Conservation (phyloP, 2,113 vertebrate species). For the Cephalophus harveyi region DNA sequence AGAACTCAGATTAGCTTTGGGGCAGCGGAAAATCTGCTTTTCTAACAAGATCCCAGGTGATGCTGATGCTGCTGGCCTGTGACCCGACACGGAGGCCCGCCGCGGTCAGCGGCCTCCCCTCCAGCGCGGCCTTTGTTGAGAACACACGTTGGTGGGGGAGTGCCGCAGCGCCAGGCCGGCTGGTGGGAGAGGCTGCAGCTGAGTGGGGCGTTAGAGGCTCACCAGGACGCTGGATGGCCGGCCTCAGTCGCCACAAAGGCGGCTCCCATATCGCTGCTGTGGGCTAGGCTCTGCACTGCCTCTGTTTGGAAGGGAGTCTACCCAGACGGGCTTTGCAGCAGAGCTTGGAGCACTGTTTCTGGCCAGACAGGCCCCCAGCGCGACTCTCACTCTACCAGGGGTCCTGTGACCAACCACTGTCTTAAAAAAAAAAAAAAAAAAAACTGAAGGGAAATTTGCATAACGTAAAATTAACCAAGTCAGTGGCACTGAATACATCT, state of each 20-base stretch:
- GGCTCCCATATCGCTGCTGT: fast-evolving
- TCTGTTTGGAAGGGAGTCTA: fast-evolving
- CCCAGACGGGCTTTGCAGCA: background rate
- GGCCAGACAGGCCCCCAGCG: background rate
- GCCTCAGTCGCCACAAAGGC: background rate
- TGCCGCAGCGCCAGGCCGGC: fast-evolving
- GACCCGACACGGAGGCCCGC: fast-evolving
- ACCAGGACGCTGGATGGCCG: background rate
- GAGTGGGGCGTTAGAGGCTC: background rate
- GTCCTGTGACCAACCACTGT: background rate
- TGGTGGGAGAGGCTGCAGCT: background rate
- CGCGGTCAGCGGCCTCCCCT: fast-evolving
- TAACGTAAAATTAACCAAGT: background rate
- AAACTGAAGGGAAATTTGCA: background rate
- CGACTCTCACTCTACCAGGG: background rate
- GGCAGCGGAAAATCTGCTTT: background rate
- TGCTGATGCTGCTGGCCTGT: fast-evolving
- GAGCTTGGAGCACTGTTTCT: background rate
- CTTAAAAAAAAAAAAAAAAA: background rate
- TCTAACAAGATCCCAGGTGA: background rate
- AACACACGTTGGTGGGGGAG: no score
- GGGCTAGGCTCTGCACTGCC: no score
- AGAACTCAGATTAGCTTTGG: background rate
- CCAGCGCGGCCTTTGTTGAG: fast-evolving
- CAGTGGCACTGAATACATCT: background rate